phyloP scores from a whole-genome alignment of 1,140 invertebrate genomes.

The Lucilia cuprina region DNA sequence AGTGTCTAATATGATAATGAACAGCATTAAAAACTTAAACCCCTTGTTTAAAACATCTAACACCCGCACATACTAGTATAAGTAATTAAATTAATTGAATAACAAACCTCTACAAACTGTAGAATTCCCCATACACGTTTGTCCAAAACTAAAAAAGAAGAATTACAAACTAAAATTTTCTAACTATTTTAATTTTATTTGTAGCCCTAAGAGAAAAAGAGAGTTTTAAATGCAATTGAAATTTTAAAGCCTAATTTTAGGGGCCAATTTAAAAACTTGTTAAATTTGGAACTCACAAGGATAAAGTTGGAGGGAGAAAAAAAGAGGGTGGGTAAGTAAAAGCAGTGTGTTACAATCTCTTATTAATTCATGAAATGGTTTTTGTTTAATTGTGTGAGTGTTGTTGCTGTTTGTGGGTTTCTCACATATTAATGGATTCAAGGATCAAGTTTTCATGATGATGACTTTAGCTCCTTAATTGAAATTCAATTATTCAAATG shows the following conservation, averaged over 20 bases:
- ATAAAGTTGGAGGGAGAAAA: no score
- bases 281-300: no score
- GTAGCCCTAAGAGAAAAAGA: not conserved
- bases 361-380: not conserved
- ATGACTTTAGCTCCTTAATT: not conserved
- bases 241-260: not conserved
- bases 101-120: not conserved
- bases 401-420: not conserved
- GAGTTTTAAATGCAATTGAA: not conserved
- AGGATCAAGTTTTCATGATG: not conserved
- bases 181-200: no score
- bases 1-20: constrained; percentile 3
- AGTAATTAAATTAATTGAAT: not conserved
- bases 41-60: not conserved
- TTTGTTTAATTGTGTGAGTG: not conserved
- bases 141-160: not conserved
- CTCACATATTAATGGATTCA: not conserved
- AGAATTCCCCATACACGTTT: not conserved
- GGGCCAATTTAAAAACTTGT: no score
- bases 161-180: not conserved
- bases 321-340: not conserved
- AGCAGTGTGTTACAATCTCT: not conserved
- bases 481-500: constrained; percentile 34
- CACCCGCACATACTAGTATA: not conserved
- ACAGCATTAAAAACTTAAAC: not conserved